These are phyloP conservation scores for Drosophila truncata DNA, from an alignment of 1,140 invertebrate genomes.

Conservation along the genomic window DNA sequence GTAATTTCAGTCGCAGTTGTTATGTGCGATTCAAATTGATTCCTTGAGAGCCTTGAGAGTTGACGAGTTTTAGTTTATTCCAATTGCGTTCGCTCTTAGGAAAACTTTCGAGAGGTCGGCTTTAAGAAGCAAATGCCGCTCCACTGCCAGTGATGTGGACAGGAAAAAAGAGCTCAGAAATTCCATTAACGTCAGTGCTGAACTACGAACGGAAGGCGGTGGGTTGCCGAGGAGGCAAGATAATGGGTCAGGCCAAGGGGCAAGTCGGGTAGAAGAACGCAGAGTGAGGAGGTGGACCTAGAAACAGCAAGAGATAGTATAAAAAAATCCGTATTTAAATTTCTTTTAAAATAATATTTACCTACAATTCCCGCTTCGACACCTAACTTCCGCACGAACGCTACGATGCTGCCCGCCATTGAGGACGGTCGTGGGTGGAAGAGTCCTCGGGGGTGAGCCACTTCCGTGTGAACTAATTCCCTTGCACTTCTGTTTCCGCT, in stretches of 20 bases:
- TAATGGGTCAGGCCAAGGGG: constrained; percentile 43
- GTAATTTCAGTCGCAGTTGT: constrained; percentile 44
- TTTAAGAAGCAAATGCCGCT: constrained; percentile 36
- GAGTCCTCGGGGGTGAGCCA: constrained; percentile 35
- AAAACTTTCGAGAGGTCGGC: constrained; percentile 43
- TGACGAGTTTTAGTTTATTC: constrained; percentile 53
- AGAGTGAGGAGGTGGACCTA: neutral
- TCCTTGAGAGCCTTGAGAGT: constrained; percentile 44
- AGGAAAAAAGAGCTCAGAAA: constrained; percentile 43
- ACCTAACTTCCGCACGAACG: constrained; percentile 75
- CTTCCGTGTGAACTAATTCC: constrained; percentile 83
- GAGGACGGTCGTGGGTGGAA: neutral
- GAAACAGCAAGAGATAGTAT: constrained; percentile 50
- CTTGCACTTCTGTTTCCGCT: constrained; percentile 65
- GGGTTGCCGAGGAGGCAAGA: constrained; percentile 2
- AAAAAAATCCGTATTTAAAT: constrained; percentile 79
- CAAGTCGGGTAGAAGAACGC: constrained; percentile 19
- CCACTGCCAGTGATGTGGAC: constrained; percentile 26
- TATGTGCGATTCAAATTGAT: constrained; percentile 57
- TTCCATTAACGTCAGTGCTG: constrained; percentile 51
- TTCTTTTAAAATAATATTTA: constrained; percentile 80
- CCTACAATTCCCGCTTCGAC: constrained; percentile 76
- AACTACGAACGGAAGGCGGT: neutral
- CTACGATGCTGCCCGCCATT: constrained; percentile 24
- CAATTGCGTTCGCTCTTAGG: constrained; percentile 36